Evolutionary conservation across 2,797 vertebrate genomes (phyloP), one percentile per base, ranked within the genome.

Genomic region (Aythya fuligula): DNA sequence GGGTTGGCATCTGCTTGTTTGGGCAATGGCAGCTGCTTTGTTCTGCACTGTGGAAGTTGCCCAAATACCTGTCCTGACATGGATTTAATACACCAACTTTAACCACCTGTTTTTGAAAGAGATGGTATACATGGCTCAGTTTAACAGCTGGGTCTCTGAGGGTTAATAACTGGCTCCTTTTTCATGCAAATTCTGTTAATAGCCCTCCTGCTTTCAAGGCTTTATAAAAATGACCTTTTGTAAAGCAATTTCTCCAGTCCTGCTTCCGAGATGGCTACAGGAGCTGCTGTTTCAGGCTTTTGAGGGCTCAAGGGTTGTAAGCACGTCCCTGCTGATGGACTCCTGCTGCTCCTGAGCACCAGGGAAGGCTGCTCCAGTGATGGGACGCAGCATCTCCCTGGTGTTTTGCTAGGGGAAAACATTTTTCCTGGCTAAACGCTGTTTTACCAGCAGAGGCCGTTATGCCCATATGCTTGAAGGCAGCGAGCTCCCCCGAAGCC

Each of bases 361-460:
- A 27, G 53, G 21, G 22, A 2, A n/a, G 16, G 34, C 25, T 10
- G 39, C 41, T 15, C 27, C 8, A 67, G 38, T 28, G 30, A 27
- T 0, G 13, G 70, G 53, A 67, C 5, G 2, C n/a, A 9, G 8
- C 53, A 15, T 4, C 60, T 49, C 45, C 36, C 6, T 19, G 4
- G 28, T 3, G 0, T 16, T 57, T 43, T 19, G 5, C 11, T 2
- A 0, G 25, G 4, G 62, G 34, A 69, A 34, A 69, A 34, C 11
- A 32, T 17, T 85, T 67, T 51, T 39, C 56, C 24, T 11, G 27
- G n/a, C 93, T 93, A 94, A 92, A 88, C 74, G 69, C 28, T 22
- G 0, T 39, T 17, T 15, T 19, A 3, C 95, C 98, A 98, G 97
- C 91, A 98, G 98, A 89, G 97, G 98, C 95, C 97, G 94, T n/a